A percentile compares a stretch with the other conserved stretches of the same genome.
Evolutionary conservation across 2,113 vertebrate genomes (phyloP).

Genomic region (Grallaria varia): DNA sequence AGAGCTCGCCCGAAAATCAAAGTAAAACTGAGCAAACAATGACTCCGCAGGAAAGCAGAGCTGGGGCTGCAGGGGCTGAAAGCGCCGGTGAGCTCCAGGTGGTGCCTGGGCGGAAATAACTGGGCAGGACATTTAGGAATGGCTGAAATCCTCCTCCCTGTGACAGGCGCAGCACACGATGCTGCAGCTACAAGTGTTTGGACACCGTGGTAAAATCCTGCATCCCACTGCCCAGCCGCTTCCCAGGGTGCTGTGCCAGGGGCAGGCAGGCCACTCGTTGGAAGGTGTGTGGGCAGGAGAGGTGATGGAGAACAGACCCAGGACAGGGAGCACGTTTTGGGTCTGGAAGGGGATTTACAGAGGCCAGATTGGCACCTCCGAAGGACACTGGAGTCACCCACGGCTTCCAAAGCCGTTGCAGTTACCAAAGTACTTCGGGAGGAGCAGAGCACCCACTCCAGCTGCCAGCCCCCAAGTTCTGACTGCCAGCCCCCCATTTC

Average conservation of each 20-base stretch:
- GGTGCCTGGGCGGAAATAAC: not conserved
- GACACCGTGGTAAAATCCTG: not conserved
- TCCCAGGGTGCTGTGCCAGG: not conserved
- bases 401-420: not conserved
- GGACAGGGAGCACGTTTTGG: not conserved
- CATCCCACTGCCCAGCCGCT: not conserved
- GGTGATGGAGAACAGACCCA: not conserved
- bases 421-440: not conserved
- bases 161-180: not conserved
- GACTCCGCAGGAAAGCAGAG: not conserved
- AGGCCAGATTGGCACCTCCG: not conserved
- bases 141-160: accelerated
- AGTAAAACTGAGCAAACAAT: not conserved
- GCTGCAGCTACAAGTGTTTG: not conserved
- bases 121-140: not conserved
- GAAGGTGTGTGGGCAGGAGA: not conserved
- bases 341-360: not conserved
- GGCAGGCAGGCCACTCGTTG: not conserved
- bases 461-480: not conserved
- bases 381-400: not conserved
- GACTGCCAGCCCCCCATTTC: not conserved
- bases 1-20: not conserved
- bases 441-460: not conserved
- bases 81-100: not conserved
- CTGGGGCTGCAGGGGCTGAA: not conserved